Evolutionary conservation across 2,888 invertebrate genomes (phyloP).

Genomic region (Aphelenchoides bicaudatus): DNA sequence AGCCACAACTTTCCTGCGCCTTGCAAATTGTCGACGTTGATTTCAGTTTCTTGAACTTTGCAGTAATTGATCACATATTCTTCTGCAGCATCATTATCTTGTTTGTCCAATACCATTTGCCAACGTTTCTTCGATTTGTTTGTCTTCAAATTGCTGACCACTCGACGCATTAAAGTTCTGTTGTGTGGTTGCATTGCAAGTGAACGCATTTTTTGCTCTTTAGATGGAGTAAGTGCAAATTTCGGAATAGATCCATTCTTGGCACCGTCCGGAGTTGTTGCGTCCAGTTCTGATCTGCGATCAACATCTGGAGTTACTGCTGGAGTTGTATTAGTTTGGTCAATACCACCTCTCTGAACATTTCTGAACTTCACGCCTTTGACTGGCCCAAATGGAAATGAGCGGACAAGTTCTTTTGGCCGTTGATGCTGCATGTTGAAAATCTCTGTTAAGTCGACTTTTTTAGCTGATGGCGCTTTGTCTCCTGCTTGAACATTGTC

Average conservation of each 20-base stretch:
- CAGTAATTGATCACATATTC: conserved; percentile 35
- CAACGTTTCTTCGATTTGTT: conserved; percentile 50
- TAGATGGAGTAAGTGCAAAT: conserved; percentile 18
- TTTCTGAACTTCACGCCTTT: neutral
- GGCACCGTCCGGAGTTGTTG: neutral
- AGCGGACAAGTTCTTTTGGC: neutral
- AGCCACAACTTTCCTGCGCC: conserved; percentile 63
- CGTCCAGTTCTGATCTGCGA: too few relatives aligned
- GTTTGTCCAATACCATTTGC: conserved; percentile 40
- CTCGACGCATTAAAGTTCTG: conserved; percentile 35
- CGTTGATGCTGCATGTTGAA: conserved; percentile 1
- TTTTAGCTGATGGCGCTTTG: neutral
- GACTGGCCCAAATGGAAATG: conserved; percentile 13
- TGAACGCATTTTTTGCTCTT: conserved; percentile 11
- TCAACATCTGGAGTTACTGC: neutral
- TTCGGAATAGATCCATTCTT: neutral
- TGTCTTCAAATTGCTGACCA: conserved; percentile 49
- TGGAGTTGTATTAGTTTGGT: too few relatives aligned
- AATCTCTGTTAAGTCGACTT: conserved; percentile 1
- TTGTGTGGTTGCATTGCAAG: conserved; percentile 31
- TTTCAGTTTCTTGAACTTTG: conserved; percentile 29
- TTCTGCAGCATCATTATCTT: conserved; percentile 31
- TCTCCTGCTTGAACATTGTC: neutral
- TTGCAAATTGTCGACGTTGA: conserved; percentile 37
- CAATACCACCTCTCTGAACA: neutral